Evolutionary conservation across 2,113 vertebrate genomes (phyloP).

Genomic region (Polypterus bichir): DNA sequence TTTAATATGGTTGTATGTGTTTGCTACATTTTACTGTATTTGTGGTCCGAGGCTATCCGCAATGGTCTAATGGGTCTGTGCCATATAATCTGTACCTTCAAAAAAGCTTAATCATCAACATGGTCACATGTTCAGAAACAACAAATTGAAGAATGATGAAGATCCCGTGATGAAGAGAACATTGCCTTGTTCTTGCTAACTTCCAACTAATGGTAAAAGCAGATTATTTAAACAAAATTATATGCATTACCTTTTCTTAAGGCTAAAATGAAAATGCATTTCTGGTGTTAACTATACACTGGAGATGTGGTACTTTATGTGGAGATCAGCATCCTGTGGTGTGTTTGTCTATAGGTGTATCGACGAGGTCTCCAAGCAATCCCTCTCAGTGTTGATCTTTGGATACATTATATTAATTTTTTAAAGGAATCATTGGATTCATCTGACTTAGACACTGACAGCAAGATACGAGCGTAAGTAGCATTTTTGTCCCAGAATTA

Average conservation of each 20-base stretch:
- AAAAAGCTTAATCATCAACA: conserved; percentile 72
- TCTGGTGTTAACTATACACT: conserved; percentile 60
- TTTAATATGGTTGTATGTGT: conserved; percentile 38
- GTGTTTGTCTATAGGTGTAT: conserved; percentile 70
- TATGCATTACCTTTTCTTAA: conserved; percentile 62
- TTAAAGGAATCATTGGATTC: conserved; percentile 85
- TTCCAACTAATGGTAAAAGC: conserved; percentile 79
- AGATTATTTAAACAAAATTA: conserved; percentile 82
- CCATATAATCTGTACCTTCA: conserved; percentile 78
- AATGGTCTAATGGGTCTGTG: conserved; percentile 79
- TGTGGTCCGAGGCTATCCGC: conserved; percentile 78
- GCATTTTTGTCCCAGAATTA: neutral
- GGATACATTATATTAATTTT: conserved; percentile 94
- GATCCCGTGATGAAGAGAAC: conserved; percentile 79
- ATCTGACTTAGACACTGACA: conserved; percentile 66
- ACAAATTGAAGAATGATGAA: conserved; percentile 69
- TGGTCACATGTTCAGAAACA: conserved; percentile 73
- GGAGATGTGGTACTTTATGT: conserved; percentile 39
- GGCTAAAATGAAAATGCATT: conserved; percentile 62
- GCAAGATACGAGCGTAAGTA: conserved; percentile 79
- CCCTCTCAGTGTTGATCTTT: conserved; percentile 94
- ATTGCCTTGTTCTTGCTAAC: conserved; percentile 81
- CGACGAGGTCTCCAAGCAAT: conserved; percentile 91
- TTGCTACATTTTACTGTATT: conserved; percentile 76
- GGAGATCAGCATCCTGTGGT: conserved; percentile 40